These are phyloP conservation scores for Acrocephalus scirpaceus DNA, from an alignment of 2,797 vertebrate genomes.

Conservation along the genomic window DNA sequence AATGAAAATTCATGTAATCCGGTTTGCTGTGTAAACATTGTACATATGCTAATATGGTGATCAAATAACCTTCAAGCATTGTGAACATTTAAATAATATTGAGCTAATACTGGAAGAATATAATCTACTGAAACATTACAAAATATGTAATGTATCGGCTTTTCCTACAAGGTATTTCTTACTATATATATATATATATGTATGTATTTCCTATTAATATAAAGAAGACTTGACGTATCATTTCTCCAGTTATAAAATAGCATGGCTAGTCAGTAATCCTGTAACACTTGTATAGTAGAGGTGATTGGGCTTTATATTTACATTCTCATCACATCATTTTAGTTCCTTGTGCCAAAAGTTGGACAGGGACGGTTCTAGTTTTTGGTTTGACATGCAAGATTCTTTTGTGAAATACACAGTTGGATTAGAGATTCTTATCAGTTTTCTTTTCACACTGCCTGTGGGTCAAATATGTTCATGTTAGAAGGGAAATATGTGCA, in stretches of 20 bases:
- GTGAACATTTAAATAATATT: neutral
- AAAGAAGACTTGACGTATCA: neutral
- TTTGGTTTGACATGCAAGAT: neutral
- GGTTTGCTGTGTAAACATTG: neutral
- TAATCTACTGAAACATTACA: neutral
- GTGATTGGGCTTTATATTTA: neutral
- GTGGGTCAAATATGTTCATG: neutral
- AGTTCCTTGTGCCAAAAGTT: neutral
- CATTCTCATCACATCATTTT: neutral
- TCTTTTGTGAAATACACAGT: neutral
- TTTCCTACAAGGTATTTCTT: neutral
- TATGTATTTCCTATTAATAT: neutral
- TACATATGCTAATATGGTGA: neutral
- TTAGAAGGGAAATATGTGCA: neutral
- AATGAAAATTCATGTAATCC: conserved; percentile 39
- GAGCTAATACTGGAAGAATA: neutral
- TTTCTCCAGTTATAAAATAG: neutral
- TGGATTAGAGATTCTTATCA: neutral
- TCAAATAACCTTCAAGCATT: neutral
- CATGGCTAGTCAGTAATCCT: neutral
- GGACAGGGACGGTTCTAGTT: neutral
- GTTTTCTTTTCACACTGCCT: neutral
- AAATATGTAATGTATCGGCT: neutral
- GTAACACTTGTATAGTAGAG: neutral
- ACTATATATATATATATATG: neutral